These are phyloP conservation scores for Acropora tenuis DNA, from an alignment of 64 coral and sea anemone species.

Conservation along the genomic window DNA sequence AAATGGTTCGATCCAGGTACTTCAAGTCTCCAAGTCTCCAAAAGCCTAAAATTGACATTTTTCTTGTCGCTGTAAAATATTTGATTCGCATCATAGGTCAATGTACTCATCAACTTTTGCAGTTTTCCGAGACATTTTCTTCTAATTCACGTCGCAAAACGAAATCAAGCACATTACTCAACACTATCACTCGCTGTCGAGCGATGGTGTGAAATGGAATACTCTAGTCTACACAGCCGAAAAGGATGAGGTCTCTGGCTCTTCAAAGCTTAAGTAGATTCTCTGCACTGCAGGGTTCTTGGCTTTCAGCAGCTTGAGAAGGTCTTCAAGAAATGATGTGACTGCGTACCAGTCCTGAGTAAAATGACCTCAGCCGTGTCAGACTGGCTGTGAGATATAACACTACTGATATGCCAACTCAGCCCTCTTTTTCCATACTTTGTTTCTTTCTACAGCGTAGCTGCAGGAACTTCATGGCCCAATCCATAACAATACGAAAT, in stretches of 20 bases:
- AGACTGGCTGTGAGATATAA: constrained; percentile 1
- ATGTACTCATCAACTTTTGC: no score
- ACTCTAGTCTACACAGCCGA: no score
- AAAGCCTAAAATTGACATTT: no score
- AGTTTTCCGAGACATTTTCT: no score
- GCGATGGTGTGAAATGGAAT: no score
- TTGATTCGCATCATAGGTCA: no score
- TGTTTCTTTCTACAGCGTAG: constrained; percentile 54
- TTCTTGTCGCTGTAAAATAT: no score
- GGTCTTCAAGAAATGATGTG: constrained; percentile 53
- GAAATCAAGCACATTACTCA: no score
- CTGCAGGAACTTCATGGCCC: constrained; percentile 74
- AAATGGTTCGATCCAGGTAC: no score
- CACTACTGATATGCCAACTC: constrained; percentile 40
- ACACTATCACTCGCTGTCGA: no score
- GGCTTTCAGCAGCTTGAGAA: constrained; percentile 40
- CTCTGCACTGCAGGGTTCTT: background rate
- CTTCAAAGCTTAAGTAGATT: constrained; percentile 43
- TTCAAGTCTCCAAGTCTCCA: no score
- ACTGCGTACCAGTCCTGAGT: constrained; percentile 62
- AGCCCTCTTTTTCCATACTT: constrained; percentile 43
- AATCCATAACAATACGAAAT: constrained; percentile 51
- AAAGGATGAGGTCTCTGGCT: background rate
- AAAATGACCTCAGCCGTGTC: constrained; percentile 26
- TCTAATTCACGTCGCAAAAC: no score